A percentile compares a stretch with the other conserved stretches of the same genome.
Conservation (phyloP, 2,113 vertebrate species). For the Tylochromis polylepis region DNA sequence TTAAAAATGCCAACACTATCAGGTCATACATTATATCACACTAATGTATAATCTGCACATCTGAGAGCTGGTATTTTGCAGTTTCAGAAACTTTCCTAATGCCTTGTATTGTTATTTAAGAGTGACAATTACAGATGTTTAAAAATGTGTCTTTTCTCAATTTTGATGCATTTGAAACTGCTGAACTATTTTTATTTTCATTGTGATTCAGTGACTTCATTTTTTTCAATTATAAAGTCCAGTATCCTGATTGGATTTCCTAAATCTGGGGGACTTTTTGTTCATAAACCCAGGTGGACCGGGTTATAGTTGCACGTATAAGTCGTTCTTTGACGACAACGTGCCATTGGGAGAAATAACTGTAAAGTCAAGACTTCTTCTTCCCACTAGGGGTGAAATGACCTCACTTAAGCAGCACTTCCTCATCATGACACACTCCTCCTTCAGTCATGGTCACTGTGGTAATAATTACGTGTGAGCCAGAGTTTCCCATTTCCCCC, state of each 20-base stretch:
- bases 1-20: neutral
- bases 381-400: neutral
- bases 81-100: neutral
- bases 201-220: neutral
- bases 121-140: neutral
- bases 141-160: neutral
- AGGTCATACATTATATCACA: neutral
- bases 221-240: neutral
- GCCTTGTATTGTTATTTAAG: neutral
- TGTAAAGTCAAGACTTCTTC: neutral
- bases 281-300: neutral
- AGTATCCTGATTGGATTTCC: neutral
- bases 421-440: neutral
- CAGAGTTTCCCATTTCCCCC: constrained; percentile 4
- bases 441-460: neutral
- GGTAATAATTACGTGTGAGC: constrained; percentile 7
- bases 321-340: neutral
- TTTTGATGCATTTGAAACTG: neutral
- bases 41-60: neutral
- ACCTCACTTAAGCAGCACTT: neutral
- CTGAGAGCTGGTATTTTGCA: neutral
- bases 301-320: neutral
- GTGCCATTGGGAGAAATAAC: neutral
- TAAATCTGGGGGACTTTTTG: neutral
- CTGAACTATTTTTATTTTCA: neutral